These are phyloP conservation scores for Nyctalus aviator DNA, from an alignment of 2,797 vertebrate species.

Conservation along the genomic window DNA sequence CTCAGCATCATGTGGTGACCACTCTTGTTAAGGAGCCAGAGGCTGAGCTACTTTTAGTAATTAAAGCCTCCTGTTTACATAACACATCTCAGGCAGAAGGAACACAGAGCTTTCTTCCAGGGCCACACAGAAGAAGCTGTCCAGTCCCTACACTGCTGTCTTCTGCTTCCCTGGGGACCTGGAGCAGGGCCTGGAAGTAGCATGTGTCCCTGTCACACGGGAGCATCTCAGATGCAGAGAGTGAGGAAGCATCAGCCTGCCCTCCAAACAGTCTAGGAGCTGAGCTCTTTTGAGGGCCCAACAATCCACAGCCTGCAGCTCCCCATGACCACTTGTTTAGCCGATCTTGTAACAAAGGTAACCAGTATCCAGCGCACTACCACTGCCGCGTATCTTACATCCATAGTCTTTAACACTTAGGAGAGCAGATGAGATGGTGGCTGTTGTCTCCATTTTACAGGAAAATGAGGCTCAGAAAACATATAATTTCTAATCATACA, in stretches of 20 bases:
- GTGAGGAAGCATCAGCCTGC: not conserved
- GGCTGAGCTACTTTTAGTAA: conserved; percentile 64
- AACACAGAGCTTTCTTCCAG: conserved; percentile 13
- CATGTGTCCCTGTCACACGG: not conserved
- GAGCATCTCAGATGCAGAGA: not conserved
- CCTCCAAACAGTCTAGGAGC: not conserved
- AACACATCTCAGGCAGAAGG: conserved; percentile 51
- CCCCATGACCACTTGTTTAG: not conserved
- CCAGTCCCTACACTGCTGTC: not conserved
- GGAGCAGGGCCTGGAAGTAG: not conserved
- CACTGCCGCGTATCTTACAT: not conserved
- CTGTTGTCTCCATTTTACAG: not conserved
- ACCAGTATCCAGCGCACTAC: not conserved
- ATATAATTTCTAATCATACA: not conserved
- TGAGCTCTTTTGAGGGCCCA: not conserved
- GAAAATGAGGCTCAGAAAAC: not conserved
- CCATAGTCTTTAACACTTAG: not conserved
- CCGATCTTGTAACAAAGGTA: not conserved
- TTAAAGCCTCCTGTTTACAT: conserved; percentile 69
- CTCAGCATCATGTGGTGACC: conserved; percentile 49
- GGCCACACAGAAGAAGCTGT: not conserved
- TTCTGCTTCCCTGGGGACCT: not conserved
- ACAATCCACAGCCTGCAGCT: not conserved
- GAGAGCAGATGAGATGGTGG: not conserved
- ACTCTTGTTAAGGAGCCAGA: conserved; percentile 53